phyloP scores from a whole-genome alignment of 2,888 invertebrate genomes.

The Pinctada fucata region DNA sequence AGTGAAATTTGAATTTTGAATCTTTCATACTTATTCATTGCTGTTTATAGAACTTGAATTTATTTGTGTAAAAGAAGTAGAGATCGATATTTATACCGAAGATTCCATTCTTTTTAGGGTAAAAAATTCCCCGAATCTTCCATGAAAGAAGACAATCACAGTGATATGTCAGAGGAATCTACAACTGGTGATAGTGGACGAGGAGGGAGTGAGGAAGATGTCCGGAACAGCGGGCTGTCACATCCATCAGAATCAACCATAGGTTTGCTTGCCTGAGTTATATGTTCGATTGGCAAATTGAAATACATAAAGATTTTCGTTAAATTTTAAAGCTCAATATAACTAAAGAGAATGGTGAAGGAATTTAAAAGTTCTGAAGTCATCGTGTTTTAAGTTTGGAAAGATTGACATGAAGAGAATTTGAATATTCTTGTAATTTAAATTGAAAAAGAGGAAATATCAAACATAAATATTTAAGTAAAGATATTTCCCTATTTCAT shows the following conservation, averaged over 20 bases:
- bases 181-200: slow-evolving; percentile 65
- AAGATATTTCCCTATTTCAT: background rate
- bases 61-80: too few species aligned
- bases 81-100: too few species aligned
- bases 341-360: too few species aligned
- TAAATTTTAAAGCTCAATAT: too few species aligned
- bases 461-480: too few species aligned
- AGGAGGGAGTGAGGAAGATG: slow-evolving; percentile 66
- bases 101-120: background rate
- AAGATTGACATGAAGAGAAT: background rate
- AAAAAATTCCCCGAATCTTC: slow-evolving; percentile 15
- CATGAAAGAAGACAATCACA: slow-evolving; percentile 55
- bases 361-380: background rate
- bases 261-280: slow-evolving; percentile 4
- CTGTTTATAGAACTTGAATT: too few species aligned
- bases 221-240: slow-evolving; percentile 32
- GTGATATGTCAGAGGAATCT: slow-evolving; percentile 61
- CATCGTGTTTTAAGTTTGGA: background rate
- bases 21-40: too few species aligned
- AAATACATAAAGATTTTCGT: too few species aligned
- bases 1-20: too few species aligned
- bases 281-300: background rate
- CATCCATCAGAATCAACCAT: slow-evolving; percentile 32
- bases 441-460: too few species aligned
- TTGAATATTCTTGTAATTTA: too few species aligned